These are phyloP conservation scores for Atherinosoma microstoma DNA, from an alignment of 2,797 vertebrate genomes.

Conservation along the genomic window DNA sequence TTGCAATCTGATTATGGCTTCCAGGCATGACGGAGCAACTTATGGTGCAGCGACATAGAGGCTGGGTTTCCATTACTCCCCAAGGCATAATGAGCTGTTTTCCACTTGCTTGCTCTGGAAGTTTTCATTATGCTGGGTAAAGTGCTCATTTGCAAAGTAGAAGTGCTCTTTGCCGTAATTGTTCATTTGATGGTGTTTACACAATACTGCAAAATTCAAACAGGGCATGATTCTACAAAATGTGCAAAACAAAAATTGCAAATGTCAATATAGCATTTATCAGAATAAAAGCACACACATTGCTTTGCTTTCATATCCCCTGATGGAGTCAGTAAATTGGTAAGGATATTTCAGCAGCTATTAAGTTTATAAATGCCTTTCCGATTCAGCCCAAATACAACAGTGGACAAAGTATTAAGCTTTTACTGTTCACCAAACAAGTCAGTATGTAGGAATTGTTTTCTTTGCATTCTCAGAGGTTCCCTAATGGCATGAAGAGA, in stretches of 20 bases:
- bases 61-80: conserved; percentile 66
- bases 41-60: conserved; percentile 51
- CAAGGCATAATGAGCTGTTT: conserved; percentile 63
- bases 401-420: background rate
- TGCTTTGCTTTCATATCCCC: conserved; percentile 6
- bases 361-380: conserved; percentile 9
- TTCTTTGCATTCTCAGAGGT: background rate
- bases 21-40: conserved; percentile 50
- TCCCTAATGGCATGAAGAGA: conserved; percentile 11
- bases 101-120: conserved; percentile 55
- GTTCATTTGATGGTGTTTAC: conserved; percentile 52
- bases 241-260: conserved; percentile 10
- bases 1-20: conserved; percentile 53
- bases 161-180: conserved; percentile 61
- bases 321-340: conserved; percentile 23
- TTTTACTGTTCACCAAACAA: conserved; percentile 20
- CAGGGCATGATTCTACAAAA: conserved; percentile 11
- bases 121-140: conserved; percentile 72
- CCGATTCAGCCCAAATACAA: conserved; percentile 5
- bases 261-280: conserved; percentile 33
- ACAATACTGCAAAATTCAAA: conserved; percentile 38
- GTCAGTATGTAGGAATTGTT: background rate
- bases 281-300: conserved; percentile 27
- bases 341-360: conserved; percentile 22
- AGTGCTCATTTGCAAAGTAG: conserved; percentile 63